A percentile compares a stretch with the other conserved stretches of the same genome.
phyloP scores from a whole-genome alignment of 2,113 vertebrate genomes.

The Brienomyrus longianalis region DNA sequence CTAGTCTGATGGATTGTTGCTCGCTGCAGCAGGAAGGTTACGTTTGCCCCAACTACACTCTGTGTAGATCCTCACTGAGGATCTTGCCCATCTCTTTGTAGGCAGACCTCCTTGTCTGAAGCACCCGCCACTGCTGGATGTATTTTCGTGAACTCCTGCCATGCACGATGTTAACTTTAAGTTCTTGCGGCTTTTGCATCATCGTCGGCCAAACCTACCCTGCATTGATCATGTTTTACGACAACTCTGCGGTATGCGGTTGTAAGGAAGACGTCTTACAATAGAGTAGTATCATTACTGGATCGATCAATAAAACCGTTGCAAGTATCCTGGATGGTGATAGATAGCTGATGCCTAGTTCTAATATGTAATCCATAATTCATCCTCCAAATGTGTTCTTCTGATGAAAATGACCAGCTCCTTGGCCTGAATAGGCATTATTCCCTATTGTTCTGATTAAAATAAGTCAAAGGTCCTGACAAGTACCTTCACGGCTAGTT shows the following conservation, averaged over 20 bases:
- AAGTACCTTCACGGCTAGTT: neutral
- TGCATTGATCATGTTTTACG: conserved; percentile 61
- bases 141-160: neutral
- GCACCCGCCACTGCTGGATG: neutral
- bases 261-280: conserved; percentile 47
- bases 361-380: neutral
- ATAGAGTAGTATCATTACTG: conserved; percentile 48
- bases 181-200: neutral
- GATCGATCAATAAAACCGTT: conserved; percentile 62
- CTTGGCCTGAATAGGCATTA: neutral
- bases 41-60: neutral
- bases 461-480: neutral
- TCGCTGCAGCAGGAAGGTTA: neutral
- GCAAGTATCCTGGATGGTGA: conserved; percentile 45
- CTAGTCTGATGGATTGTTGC: neutral
- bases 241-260: conserved; percentile 51
- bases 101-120: neutral
- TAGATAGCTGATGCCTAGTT: conserved; percentile 51
- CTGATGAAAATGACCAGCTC: neutral
- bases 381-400: neutral
- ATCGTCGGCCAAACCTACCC: neutral
- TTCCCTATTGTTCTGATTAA: neutral
- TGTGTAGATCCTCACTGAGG: neutral
- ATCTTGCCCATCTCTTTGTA: neutral
- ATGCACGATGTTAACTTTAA: neutral